Percentiles rank a stretch among this genome's conserved stretches.
These are phyloP conservation scores for Danionella dracula DNA, from an alignment of 2,797 vertebrate species.

Conservation along the genomic window DNA sequence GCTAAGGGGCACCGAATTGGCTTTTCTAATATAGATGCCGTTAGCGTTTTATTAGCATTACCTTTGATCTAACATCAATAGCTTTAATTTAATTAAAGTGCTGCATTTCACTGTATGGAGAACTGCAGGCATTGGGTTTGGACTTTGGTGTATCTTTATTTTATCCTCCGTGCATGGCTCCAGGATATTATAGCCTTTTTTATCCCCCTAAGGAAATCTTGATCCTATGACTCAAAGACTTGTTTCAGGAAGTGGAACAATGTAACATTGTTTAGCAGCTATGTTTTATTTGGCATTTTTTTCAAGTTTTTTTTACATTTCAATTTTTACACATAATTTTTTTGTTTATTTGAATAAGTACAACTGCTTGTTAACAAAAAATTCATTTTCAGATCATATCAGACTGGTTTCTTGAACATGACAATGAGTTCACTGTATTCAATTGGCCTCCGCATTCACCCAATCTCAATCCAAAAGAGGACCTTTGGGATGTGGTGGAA, in stretches of 20 bases:
- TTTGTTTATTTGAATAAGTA: too few relatives aligned
- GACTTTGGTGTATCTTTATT: neutral
- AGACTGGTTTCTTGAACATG: too few relatives aligned
- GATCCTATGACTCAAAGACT: neutral
- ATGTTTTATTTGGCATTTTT: too few relatives aligned
- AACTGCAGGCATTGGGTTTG: slow-evolving; percentile 5
- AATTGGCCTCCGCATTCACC: too few relatives aligned
- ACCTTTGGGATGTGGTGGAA: too few relatives aligned
- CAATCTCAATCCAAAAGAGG: too few relatives aligned
- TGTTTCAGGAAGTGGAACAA: neutral
- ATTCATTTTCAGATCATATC: too few relatives aligned
- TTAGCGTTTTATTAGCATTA: slow-evolving; percentile 33
- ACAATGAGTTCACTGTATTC: too few relatives aligned
- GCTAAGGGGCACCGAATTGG: slow-evolving; percentile 16
- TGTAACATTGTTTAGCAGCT: neutral
- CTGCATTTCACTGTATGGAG: slow-evolving; percentile 4
- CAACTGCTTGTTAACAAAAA: too few relatives aligned
- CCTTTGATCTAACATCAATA: slow-evolving; percentile 38
- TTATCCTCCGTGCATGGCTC: slow-evolving; percentile 10
- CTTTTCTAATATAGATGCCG: slow-evolving; percentile 22
- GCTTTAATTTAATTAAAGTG: slow-evolving; percentile 37
- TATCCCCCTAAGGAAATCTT: neutral
- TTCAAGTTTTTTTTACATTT: too few relatives aligned
- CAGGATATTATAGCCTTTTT: neutral
- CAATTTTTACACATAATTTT: too few relatives aligned